Evolutionary conservation across 2,797 vertebrate species (phyloP), one percentile per base, ranked within the genome.

Genomic region (Phyllotis vaccarum): DNA sequence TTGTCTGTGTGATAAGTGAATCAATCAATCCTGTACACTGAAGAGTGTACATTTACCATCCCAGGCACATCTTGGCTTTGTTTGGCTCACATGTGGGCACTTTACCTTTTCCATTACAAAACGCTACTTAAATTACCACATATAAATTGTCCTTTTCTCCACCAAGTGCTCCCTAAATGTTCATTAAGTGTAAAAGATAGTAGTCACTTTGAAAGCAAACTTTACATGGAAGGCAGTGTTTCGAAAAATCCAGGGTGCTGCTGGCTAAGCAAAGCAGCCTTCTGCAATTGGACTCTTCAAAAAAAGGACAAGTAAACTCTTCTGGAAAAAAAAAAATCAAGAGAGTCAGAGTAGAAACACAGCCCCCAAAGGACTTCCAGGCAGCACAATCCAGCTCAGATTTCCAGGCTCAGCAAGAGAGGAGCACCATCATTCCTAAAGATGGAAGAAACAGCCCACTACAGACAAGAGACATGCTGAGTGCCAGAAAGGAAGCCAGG

Each of bases 131-230:
- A 92, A 96, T 79, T 68, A 72, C 85, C 64, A 9, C 29, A 1
- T 91, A 40, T 89, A 96, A 93, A 95, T 94, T 72, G 11, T 60
- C 66, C 31, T 2, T 4, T 70, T 75, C 91, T 83, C 90, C 74
- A 60, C 90, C 89, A 93, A 97, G 37, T 89, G 72, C 37, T 92
- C 90, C 95, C 96, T 76, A 66, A 96, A 82, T 87, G 72, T 92
- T 96, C 93, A 94, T 95, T 96, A 94, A 86, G 34, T 81, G 56
- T 86, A 93, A 95, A 96, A 85, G 93, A 94, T 91, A 90, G 78
- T 24, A 13, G 88, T 64, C 19, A 0, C 90, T 94, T 92, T 93
- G 54, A 90, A 95, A 93, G 88, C 91, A 88, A 64, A 49, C 82
- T 83, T 95, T 87, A 29, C 79, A 68, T 60, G 82, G 93, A 43